Evolutionary conservation across 2,888 invertebrate genomes (phyloP), one percentile per base, ranked within the genome.

Genomic region (Agrilus mali): DNA sequence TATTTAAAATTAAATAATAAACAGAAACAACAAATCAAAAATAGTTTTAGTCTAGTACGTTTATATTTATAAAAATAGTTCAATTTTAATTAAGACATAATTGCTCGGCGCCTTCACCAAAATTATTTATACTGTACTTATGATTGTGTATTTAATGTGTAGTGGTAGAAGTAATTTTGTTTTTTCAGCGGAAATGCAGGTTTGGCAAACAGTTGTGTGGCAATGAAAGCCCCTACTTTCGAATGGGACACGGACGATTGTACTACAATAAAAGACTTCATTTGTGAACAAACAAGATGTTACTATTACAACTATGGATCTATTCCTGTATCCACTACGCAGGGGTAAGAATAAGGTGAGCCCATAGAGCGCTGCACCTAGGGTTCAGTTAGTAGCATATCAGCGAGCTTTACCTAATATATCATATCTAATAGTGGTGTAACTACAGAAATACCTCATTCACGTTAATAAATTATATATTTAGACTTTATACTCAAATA

Each of bases 221-320:
- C 83, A 41, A 74, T 87, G 60, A 79, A 78, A 61, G 82, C 83
- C 54, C 85, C 86, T 33, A 77, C 78, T 46, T 78, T 86, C 66
- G 78, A 80, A 63, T 87, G 87, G 87, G 82, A 81, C 68, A 80
- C 83, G 13, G 82, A 85, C 63, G 84, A 87, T 68, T 88, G 87
- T 66, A 82, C 80, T 50, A 77, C 79, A 60, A 77, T 83, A 58
- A 87, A 86, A 72, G 86, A 87, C 70, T 87, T 87, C 68, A 86
- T 88, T 63, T 88, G 87, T 71, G 87, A 88, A 71, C 86, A 87
- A 72, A 87, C 87, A 50, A 78, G 87, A 62, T 88, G 87, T 73
- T 87, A 87, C 70, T 87, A 86, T 72, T 87, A 86, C 74, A 87
- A 87, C 72, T 88, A 87, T 69, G 87, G 86, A 66, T 86, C 86